Evolutionary conservation across 2,888 invertebrate genomes (phyloP).

Genomic region (Synergus gifuensis): DNA sequence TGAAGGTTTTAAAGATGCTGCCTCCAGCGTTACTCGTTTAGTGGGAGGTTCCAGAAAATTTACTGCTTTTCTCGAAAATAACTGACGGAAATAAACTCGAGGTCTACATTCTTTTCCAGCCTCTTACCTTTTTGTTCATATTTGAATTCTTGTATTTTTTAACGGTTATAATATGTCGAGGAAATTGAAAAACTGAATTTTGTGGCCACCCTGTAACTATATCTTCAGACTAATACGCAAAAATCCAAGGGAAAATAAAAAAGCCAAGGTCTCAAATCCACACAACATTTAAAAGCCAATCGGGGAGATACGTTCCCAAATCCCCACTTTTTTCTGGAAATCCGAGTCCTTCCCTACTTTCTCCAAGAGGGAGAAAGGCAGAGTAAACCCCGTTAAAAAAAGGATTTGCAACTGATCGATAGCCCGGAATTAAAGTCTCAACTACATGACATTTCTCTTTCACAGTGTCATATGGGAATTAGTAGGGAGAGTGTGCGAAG

Average conservation of each 20-base stretch:
- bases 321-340: not conserved
- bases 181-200: no score
- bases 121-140: no score
- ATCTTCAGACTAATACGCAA: not conserved
- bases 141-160: no score
- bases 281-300: not conserved
- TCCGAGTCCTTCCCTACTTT: not conserved
- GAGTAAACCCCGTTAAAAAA: conserved; percentile 20
- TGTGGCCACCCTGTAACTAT: no score
- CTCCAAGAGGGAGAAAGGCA: not conserved
- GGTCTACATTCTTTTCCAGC: not conserved
- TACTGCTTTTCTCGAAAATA: not conserved
- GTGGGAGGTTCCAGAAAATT: not conserved
- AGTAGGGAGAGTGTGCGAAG: not conserved
- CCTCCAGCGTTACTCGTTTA: not conserved
- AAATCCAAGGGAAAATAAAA: not conserved
- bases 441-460: conserved; percentile 47
- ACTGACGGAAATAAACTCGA: no score
- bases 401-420: conserved; percentile 30
- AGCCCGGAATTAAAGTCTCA: conserved; percentile 51
- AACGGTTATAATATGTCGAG: no score
- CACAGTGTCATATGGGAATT: conserved; percentile 15
- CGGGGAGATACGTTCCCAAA: not conserved
- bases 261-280: not conserved
- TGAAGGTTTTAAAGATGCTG: conserved; percentile 10